Percentiles rank a stretch among this genome's conserved stretches.
Evolutionary conservation across 2,797 vertebrate genomes (phyloP).

Genomic region (Macropodus opercularis): DNA sequence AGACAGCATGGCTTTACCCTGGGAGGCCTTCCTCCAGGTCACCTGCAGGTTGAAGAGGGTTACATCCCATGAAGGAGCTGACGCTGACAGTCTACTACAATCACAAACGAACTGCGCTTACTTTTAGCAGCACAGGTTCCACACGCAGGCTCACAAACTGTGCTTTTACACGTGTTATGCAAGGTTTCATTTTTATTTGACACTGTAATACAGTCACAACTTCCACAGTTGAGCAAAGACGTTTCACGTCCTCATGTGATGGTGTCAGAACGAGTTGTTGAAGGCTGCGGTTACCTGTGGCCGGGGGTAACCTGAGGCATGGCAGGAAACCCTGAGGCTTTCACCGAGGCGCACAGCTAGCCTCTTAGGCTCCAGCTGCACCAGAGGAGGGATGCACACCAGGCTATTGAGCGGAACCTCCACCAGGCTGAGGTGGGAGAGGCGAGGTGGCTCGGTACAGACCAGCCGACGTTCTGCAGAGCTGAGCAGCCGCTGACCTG

Average conservation of each 20-base stretch:
- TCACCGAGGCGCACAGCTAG: constrained; percentile 86
- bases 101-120: no score
- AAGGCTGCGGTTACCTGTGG: no score
- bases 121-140: no score
- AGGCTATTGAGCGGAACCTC: constrained; percentile 89
- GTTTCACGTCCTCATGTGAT: no score
- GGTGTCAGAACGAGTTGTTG: no score
- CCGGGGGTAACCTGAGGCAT: constrained; percentile 90
- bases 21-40: constrained; percentile 88
- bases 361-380: constrained; percentile 87
- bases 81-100: no score
- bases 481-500: constrained; percentile 87
- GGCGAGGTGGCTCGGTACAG: constrained; percentile 88
- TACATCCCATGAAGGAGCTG: neutral
- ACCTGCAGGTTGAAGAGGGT: constrained; percentile 66
- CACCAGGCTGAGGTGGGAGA: constrained; percentile 87
- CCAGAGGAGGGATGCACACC: constrained; percentile 89
- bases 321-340: constrained; percentile 89
- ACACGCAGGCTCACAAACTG: no score
- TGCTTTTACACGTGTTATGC: no score
- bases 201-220: no score
- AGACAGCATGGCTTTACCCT: constrained; percentile 76
- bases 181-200: no score
- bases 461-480: constrained; percentile 85
- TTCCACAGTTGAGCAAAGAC: no score